Base-by-base conservation (phyloP, 2,113 vertebrate genomes). In the Lamprologus callipterus region DNA sequence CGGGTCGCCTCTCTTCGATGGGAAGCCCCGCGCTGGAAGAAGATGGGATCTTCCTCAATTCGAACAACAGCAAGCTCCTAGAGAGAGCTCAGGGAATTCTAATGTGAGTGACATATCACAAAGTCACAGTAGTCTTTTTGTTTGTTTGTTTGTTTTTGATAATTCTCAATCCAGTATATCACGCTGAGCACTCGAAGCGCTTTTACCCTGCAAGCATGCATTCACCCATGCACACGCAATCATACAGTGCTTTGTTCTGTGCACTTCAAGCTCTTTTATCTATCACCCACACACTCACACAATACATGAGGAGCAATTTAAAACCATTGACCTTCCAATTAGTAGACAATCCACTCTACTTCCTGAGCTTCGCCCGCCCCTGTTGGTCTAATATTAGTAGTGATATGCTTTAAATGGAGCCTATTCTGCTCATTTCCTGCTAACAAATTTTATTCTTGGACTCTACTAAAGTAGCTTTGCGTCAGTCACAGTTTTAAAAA, bases 71-170 rank as follows among this genome's bases (percentile, higher is more conserved):
- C 97, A 99, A 98, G 85, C 97, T 99, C 28, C 96, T 99, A 95
- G 98, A 99, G 93, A 97, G 98, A 90, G 98, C 98, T 58, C 98
- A 98, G 26, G 98, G 98, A 84, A 98, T 99, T 94, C 97, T 99
- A 82, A 97, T 98, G 98, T 99, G 94, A 98, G 98, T 81, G 11
- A 33, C 17, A 63, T 13, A 65, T 28, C 5, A 21, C 40, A 60
- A 60, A 14, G 42, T 49, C 42, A 19, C 42, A 31, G 23, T 47
- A 75, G 70, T 49, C 70, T 7, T 75, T 28, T 19, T 63, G 16
- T 37, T 65, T 63, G 16, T 10, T 33, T 63, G 31, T 65, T 65
- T 65, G 33, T 37, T 37, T 65, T 65, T 65, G 9, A 10, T 11
- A 4, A 19, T 49, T 19, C 26, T 19, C 23, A 78, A 5, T 49